Evolutionary conservation across 2,797 vertebrate genomes (phyloP), one percentile per base, ranked within the genome.

Genomic region (Chaenodraco wilsoni): DNA sequence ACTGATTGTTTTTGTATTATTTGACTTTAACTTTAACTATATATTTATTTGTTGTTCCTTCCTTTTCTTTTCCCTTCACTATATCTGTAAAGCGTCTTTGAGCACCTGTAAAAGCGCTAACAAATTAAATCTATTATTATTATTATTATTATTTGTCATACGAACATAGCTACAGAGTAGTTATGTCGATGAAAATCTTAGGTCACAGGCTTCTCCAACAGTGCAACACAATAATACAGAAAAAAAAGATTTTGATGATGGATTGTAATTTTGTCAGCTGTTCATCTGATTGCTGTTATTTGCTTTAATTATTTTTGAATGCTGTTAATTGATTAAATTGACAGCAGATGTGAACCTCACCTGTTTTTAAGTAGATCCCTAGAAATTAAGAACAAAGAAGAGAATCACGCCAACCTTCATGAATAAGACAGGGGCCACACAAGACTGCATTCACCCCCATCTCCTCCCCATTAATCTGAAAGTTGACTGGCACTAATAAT

Each of bases 331-430:
- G 1, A 8, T 54, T 55, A 54, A 76, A 76, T 16, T 43, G 27
- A 71, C 15, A 46, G 19, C 74, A 82, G 68, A 78, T 84, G 61
- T 67, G 49, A 43, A 44, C 64, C 21, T 57, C 73, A 83, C 78
- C 67, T 85, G 75, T 58, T 77, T 69, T 65, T 9, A 50, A 49
- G 50, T 60, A 21, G 17, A 64, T 61, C 21, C 44, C 17, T 64
- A 58, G 54, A 31, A 58, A 7, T 15, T 14, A 59, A 51, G 48
- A 66, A 67, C 52, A 73, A 71, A 61, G 48, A 44, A 16, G 9
- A 0, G 3, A 44, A 21, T 64, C 50, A 52, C 50, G 23, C 14
- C 10, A 13, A 7, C 0, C n/a, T 59, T 60, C 6, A 52, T 40
- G 19, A 54, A 58, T 11, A 51, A 51, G 40, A 57, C 31, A 2